These are phyloP conservation scores for Actias luna DNA, from an alignment of 2,888 invertebrate genomes.

Conservation along the genomic window DNA sequence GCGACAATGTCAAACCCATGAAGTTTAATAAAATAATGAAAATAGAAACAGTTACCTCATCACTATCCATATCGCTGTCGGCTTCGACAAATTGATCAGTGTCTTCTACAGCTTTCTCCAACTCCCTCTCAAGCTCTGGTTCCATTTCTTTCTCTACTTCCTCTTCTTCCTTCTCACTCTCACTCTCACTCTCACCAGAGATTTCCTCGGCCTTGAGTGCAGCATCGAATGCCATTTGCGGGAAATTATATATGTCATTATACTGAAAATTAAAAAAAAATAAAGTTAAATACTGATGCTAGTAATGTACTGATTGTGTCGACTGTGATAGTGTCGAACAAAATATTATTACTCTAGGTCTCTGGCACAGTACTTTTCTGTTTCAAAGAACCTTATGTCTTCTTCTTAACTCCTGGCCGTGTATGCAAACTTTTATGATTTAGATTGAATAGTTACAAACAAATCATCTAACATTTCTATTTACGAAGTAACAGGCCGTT, in stretches of 20 bases:
- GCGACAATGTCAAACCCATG: no score
- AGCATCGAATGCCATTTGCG: conserved; percentile 96
- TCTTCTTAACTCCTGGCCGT: no score
- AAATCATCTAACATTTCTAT: no score
- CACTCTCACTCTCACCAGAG: conserved; percentile 86
- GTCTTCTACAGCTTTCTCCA: conserved; percentile 83
- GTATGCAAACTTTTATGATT: no score
- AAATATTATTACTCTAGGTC: no score
- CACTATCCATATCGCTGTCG: conserved; percentile 83
- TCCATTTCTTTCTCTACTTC: conserved; percentile 81
- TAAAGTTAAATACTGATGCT: not conserved
- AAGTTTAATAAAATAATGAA: no score
- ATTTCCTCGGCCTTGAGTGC: conserved; percentile 94
- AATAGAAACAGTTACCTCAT: conserved; percentile 51
- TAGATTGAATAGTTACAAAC: no score
- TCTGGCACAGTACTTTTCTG: no score
- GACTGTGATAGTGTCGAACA: no score
- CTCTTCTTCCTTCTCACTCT: conserved; percentile 83
- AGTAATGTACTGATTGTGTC: no score
- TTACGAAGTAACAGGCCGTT: no score
- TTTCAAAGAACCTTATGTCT: no score
- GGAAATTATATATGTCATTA: conserved; percentile 99
- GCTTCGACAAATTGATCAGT: conserved; percentile 86
- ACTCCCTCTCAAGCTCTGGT: conserved; percentile 84
- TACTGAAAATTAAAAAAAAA: conserved; percentile 83